Conservation (phyloP, 2,797 vertebrate genomes). For the Remorina albescens region DNA sequence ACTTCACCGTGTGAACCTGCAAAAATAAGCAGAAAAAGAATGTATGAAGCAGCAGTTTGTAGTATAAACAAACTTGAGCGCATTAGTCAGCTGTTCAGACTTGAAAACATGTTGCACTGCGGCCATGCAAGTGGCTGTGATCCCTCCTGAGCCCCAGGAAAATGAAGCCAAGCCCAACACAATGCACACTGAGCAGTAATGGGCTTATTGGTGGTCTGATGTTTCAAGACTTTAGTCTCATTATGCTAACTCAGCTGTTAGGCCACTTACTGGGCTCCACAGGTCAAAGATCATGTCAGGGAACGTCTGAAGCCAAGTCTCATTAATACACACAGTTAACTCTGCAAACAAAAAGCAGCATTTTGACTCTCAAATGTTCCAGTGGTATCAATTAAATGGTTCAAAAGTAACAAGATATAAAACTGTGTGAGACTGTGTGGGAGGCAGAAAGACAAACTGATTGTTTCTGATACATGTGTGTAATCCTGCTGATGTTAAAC, state of each 20-base stretch:
- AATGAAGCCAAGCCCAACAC: constrained; percentile 51
- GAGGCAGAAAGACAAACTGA: neutral
- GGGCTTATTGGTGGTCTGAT: constrained; percentile 65
- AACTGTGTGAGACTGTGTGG: neutral
- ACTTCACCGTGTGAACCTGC: neutral
- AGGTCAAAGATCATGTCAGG: constrained; percentile 37
- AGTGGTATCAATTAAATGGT: neutral
- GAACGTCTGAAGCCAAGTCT: neutral
- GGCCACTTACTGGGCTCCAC: neutral
- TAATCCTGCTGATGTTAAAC: constrained; percentile 34
- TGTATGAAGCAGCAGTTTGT: neutral
- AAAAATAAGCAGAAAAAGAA: neutral
- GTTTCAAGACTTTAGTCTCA: constrained; percentile 50
- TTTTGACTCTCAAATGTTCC: neutral
- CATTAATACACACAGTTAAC: neutral
- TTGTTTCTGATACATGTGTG: too few species aligned
- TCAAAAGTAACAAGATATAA: neutral
- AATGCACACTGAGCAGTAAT: constrained; percentile 44
- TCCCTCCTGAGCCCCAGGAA: constrained; percentile 44
- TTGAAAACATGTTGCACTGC: constrained; percentile 52
- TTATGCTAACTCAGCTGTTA: constrained; percentile 46
- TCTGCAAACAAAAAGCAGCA: neutral
- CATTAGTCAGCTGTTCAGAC: constrained; percentile 5
- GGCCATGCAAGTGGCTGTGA: constrained; percentile 46
- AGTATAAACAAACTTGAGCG: neutral